phyloP scores from a whole-genome alignment of 2,797 vertebrate genomes.

The Ceryle rudis region DNA sequence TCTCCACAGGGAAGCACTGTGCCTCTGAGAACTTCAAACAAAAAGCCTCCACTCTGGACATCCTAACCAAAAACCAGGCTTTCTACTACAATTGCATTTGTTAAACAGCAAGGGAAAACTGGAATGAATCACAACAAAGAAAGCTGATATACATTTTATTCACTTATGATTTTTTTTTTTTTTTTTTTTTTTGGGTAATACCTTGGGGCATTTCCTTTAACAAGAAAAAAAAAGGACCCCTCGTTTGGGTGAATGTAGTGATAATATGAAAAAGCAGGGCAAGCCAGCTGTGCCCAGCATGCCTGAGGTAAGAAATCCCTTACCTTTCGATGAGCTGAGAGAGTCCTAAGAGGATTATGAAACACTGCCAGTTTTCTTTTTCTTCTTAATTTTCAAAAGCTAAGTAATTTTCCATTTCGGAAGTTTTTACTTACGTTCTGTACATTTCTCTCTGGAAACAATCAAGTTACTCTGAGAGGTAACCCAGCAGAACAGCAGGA shows the following conservation, averaged over 20 bases:
- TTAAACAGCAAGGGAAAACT: background rate
- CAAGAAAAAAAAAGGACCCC: background rate
- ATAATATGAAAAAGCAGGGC: background rate
- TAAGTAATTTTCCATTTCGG: conserved; percentile 18
- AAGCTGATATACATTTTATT: background rate
- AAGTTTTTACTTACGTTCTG: conserved; percentile 1
- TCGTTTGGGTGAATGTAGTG: background rate
- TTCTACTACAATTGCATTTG: background rate
- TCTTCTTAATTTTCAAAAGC: background rate
- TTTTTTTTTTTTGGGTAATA: background rate
- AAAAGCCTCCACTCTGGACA: background rate
- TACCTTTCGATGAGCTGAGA: background rate
- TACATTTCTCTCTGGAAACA: background rate
- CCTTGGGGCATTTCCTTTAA: background rate
- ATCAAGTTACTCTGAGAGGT: background rate
- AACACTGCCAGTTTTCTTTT: background rate
- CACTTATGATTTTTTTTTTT: background rate
- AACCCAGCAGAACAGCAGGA: background rate
- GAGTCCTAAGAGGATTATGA: conserved; percentile 26
- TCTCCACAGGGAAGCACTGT: background rate
- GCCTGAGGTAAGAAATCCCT: conserved; percentile 13
- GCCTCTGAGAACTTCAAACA: background rate
- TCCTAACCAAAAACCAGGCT: background rate
- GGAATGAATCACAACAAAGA: background rate
- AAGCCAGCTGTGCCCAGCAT: background rate